Conservation (phyloP, 2,113 vertebrate genomes). For the Myrmecophaga tridactyla region DNA sequence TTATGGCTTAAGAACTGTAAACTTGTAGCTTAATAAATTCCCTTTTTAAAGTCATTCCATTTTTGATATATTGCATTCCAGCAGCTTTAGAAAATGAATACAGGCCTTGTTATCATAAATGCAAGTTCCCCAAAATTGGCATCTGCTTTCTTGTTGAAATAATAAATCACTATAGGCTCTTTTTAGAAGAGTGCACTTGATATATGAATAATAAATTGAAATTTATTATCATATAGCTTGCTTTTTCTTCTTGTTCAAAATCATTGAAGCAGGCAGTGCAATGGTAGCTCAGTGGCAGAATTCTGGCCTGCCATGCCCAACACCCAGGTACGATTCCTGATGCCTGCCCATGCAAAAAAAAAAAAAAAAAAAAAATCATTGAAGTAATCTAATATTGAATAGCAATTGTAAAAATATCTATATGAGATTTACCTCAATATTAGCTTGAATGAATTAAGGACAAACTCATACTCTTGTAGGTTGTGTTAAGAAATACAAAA, state of each 20-base stretch:
- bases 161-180: not conserved
- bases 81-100: too few species aligned
- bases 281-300: too few species aligned
- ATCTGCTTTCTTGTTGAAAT: constrained; percentile 19
- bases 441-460: constrained; percentile 20
- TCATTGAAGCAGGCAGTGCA: too few species aligned
- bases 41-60: too few species aligned
- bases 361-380: too few species aligned
- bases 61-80: too few species aligned
- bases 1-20: too few species aligned
- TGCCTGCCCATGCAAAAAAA: too few species aligned
- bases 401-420: not conserved
- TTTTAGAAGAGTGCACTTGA: not conserved
- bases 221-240: not conserved
- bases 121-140: not conserved
- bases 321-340: too few species aligned
- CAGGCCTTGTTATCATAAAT: not conserved
- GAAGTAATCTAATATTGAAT: not conserved
- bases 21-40: too few species aligned
- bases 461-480: accelerated
- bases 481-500: constrained; percentile 40
- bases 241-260: constrained; percentile 26
- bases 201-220: constrained; percentile 25
- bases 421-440: not conserved
- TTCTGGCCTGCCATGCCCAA: too few species aligned